Conservation (phyloP, 2,797 vertebrate genomes). For the Valencia hispanica region DNA sequence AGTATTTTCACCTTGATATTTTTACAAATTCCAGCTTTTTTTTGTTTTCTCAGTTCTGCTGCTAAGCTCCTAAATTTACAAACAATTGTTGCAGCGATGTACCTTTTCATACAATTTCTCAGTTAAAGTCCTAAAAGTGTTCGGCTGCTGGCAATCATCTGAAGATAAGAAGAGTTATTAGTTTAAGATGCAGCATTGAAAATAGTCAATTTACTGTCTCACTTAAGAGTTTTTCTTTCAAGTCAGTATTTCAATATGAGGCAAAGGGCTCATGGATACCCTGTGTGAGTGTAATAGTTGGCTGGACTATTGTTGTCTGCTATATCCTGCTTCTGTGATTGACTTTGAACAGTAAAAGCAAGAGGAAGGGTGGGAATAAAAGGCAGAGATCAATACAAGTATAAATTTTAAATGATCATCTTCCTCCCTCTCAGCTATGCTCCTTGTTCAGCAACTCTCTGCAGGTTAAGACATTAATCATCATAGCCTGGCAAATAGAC, state of each 20-base stretch:
- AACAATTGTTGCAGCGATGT: not conserved
- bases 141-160: not conserved
- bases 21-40: not conserved
- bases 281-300: not conserved
- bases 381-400: slow-evolving; percentile 8
- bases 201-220: not conserved
- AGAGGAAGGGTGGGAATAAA: not conserved
- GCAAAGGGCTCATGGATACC: not conserved
- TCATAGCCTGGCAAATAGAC: not conserved
- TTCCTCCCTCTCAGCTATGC: not conserved
- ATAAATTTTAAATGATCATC: slow-evolving; percentile 11
- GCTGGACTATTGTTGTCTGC: not conserved
- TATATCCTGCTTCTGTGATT: not conserved
- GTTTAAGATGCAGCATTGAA: not conserved
- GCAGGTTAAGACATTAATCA: not conserved
- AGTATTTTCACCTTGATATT: not conserved
- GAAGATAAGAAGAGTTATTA: not conserved
- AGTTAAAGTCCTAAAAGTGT: not conserved
- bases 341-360: slow-evolving; percentile 5
- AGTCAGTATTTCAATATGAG: not conserved
- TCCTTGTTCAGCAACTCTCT: not conserved
- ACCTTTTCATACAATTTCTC: not conserved
- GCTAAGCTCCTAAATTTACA: not conserved
- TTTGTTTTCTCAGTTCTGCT: not conserved
- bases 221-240: not conserved